Evolutionary conservation across 2,113 vertebrate species (phyloP).

Genomic region (Dendrocopos noguchii): DNA sequence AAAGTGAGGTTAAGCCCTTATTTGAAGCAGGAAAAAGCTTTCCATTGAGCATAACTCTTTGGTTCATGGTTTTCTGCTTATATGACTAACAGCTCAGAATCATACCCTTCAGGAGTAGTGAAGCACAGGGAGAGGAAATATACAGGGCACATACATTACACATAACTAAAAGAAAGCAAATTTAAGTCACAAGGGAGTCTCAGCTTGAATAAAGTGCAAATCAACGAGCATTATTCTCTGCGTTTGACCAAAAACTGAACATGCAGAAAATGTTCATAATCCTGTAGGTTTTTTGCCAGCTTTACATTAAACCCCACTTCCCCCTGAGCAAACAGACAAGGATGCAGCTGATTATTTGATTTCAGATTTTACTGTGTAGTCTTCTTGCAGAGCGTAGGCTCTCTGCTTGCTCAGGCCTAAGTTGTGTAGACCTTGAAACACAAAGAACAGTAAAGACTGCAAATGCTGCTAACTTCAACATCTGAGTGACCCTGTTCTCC

Average conservation of each 20-base stretch:
- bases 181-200: neutral
- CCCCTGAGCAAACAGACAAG: neutral
- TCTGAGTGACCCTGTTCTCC: neutral
- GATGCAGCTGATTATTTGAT: neutral
- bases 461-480: neutral
- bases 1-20: neutral
- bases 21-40: neutral
- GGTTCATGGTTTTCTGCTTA: neutral
- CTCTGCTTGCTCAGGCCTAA: neutral
- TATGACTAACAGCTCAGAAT: neutral
- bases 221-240: neutral
- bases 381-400: neutral
- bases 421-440: neutral
- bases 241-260: neutral
- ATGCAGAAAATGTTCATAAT: neutral
- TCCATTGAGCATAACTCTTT: neutral
- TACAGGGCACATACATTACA: accelerated
- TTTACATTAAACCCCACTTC: neutral
- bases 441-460: neutral
- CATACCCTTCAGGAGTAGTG: neutral
- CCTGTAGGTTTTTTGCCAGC: neutral
- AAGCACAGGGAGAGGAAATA: neutral
- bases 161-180: neutral
- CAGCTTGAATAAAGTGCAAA: neutral
- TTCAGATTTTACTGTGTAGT: neutral